Evolutionary conservation across 2,113 vertebrate genomes (phyloP), one percentile per base, ranked within the genome.

Genomic region (Piliocolobus tephrosceles): DNA sequence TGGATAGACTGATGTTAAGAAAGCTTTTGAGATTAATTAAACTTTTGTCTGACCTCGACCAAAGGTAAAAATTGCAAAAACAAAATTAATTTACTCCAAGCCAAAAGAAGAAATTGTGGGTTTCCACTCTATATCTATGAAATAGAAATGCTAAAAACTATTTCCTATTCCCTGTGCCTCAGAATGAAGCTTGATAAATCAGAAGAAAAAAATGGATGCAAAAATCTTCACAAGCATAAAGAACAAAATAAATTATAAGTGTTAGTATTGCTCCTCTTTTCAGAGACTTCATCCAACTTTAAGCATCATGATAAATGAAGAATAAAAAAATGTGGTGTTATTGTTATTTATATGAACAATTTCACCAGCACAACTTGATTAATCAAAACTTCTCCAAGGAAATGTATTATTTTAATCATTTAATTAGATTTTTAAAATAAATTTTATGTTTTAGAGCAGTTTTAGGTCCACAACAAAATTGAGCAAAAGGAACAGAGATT

Each of bases 1-100:
- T 55, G 16, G 13, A 61, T 75, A 58, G 23, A 81, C 12, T 45
- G 50, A 91, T 40, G 5, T 80, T 72, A 38, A 84, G 47, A 90
- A 96, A 84, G 61, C 0, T 6, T 89, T 81, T 95, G 43, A 78
- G 13, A 94, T 96, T 94, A 84, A 85, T 55, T 90, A 75, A 83
- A 97, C 35, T 95, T 6, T 82, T 40, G 12, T 27, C 25, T 95
- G 50, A 45, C 55, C n/a, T 45, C 45, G 88, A 22, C 30, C 30
- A 90, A 94, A 73, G 7, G n/a, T 85, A 96, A 88, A 93, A 3
- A 43, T 73, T 75, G 40, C 4, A 58, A 68, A 79, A 80, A 38
- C 22, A 72, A 95, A 96, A 50, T 82, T 38, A 82, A 91, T 85
- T 86, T 66, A n/a, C 78, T 90, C 27, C 38, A 84, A 55, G 5